Base-by-base conservation (phyloP, 2,113 vertebrate genomes). In the Ochotona princeps region DNA sequence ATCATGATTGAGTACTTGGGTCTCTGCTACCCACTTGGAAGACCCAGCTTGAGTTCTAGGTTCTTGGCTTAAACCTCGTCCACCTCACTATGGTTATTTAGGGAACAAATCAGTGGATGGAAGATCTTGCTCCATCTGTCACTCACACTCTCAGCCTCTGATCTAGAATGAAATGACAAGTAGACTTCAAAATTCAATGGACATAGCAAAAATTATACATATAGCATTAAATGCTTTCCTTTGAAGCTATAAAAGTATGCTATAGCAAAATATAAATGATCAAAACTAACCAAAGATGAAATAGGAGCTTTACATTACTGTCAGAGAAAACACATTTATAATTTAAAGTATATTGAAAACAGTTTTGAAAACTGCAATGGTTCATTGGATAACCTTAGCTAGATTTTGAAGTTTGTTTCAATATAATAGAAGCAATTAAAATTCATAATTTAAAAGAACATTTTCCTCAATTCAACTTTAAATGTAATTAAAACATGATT, bases 251-350 rank as follows among this genome's bases (percentile, higher is more conserved):
- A 72, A 90, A 83, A 78, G 78, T 12, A 35, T 12, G 9, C 35
- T 44, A 32, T 49, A 78, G 35, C 57, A 78, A 93, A 83, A 95
- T 28, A 66, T 61, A 70, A 57, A 80, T 63, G 44, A 54, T 44
- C 26, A 83, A 60, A 63, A 60, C 54, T 92, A 79, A 57, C 35
- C 11, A 13, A 69, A 63, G 7, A 74, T 63, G 9, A 25, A 32
- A 11, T 51, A 38, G 13, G 72, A 92, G 84, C 30, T 49, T 92
- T 84, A n/a, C 75, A 87, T 76, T 83, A 30, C 17, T 15, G 32
- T 25, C 57, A 65, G 70, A 76, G 11, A 78, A 4, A 72, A 65
- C 2, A 25, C 18, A 92, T 15, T 54, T 83, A 83, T 32, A 3
- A 57, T 72, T 54, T 11, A 65, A 92, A 83, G 65, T n/a, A 83